A percentile compares a stretch with the other conserved stretches of the same genome.
These are phyloP conservation scores for Oikopleura dioica DNA, from an alignment of 23 tunicate genomes.

Conservation along the genomic window DNA sequence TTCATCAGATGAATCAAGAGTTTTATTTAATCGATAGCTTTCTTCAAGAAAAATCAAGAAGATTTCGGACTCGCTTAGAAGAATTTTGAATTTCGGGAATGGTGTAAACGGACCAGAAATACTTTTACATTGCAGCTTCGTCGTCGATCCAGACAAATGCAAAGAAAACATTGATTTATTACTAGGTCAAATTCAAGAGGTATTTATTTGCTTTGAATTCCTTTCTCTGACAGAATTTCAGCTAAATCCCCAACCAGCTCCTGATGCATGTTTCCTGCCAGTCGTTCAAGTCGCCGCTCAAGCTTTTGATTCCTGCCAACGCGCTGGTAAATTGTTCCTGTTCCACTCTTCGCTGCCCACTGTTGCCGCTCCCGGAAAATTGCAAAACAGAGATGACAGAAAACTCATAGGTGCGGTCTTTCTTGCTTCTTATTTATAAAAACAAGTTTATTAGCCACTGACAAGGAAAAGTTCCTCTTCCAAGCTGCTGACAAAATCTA, in stretches of 20 bases:
- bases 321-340: constrained; percentile 74
- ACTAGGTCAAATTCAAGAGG: constrained; percentile 43
- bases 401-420: constrained; percentile 64
- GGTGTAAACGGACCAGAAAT: no score
- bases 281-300: neutral
- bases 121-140: constrained; percentile 80
- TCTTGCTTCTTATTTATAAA: no score
- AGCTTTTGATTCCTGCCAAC: constrained; percentile 26
- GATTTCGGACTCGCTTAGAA: no score
- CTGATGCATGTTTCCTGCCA: constrained; percentile 1
- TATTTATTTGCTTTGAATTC: no score
- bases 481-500: constrained; percentile 43
- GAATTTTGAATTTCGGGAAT: no score
- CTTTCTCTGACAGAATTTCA: no score
- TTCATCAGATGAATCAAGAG: no score
- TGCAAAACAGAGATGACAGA: constrained; percentile 76
- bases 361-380: constrained; percentile 80
- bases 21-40: no score
- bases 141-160: constrained; percentile 51
- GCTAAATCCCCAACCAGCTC: neutral
- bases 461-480: constrained; percentile 90
- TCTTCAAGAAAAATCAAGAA: no score
- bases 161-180: constrained; percentile 62
- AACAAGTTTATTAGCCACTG: constrained; percentile 38
- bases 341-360: constrained; percentile 74